Base-by-base conservation (phyloP, 2,797 vertebrate species). In the Cirrhinus mrigala region DNA sequence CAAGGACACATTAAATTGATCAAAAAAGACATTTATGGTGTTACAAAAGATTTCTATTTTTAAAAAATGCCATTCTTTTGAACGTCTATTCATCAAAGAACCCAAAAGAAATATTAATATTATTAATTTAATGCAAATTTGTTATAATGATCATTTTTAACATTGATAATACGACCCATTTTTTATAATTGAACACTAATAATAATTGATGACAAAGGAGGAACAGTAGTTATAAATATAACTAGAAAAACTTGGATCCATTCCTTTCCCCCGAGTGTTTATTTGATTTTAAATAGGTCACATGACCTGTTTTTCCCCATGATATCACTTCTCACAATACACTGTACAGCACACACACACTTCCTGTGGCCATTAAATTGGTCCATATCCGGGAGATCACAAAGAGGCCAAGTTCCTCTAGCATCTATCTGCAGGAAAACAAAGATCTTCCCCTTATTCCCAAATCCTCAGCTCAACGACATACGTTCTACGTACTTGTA, bases 371-470 rank as follows among this genome's bases (percentile, higher is more conserved):
- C 33, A 54, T 18, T 64, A 27, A 46, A 75, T 22, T 15, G 29
- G 22, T 80, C 60, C 58, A 44, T 22, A 66, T 82, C 40, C 14
- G 24, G 37, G 11, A 54, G 64, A 88, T 88, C 29, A 24, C 58
- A 44, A 22, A 62, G 70, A 66, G 66, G 24, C 70, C 15, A 15
- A 15, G 60, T 84, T 89, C 27, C 83, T 85, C 60, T 77, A 40
- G n/a, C 70, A 73, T 82, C 81, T 83, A 83, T 89, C 88, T 56
- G 8, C 11, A 68, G 24, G 80, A 56, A 87, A 89, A 85, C 27
- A 0, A 29, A 83, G 54, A 70, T 29, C 82, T 87, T 86, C 56
- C 74, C 70, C 44, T 87, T 9, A 70, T 80, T 84, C 37, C 9
- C 66, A 33, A 33, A 33, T 33, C 33, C 1, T 33, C 33, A 33